Evolutionary conservation across 2,113 vertebrate species (phyloP).

Genomic region (Chunga burmeisteri): DNA sequence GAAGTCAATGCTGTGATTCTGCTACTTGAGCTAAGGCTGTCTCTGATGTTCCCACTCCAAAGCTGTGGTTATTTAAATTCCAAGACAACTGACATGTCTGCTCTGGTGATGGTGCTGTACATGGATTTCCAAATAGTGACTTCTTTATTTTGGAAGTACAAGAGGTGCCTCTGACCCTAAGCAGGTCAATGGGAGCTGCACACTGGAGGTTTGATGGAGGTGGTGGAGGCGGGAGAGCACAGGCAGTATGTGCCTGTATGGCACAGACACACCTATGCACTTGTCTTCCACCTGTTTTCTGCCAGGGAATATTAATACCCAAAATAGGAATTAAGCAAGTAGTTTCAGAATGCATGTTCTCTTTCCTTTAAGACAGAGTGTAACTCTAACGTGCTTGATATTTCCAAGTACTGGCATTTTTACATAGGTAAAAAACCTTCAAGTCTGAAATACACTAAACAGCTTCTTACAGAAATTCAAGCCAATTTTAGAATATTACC

Average conservation of each 20-base stretch:
- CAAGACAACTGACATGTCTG: neutral
- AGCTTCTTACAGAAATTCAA: slow-evolving; percentile 6
- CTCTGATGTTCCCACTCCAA: neutral
- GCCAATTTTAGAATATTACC: neutral
- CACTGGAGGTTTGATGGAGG: neutral
- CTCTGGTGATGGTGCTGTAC: neutral
- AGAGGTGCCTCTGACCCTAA: neutral
- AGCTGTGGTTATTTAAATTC: neutral
- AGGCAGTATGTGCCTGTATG: rapidly evolving
- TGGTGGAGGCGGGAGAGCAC: neutral
- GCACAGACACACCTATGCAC: neutral
- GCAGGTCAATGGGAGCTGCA: neutral
- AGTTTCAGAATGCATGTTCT: neutral
- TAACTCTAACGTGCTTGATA: neutral
- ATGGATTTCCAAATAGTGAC: neutral
- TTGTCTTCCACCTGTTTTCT: neutral
- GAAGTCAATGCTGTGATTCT: neutral
- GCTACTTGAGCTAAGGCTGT: neutral
- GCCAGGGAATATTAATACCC: neutral
- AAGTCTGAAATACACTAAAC: neutral
- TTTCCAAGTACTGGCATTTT: neutral
- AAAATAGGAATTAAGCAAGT: neutral
- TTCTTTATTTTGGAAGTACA: neutral
- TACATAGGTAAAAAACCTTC: neutral
- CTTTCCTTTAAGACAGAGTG: neutral